phyloP scores from a whole-genome alignment of 2,113 vertebrate species.

The Bujurquina vittata region DNA sequence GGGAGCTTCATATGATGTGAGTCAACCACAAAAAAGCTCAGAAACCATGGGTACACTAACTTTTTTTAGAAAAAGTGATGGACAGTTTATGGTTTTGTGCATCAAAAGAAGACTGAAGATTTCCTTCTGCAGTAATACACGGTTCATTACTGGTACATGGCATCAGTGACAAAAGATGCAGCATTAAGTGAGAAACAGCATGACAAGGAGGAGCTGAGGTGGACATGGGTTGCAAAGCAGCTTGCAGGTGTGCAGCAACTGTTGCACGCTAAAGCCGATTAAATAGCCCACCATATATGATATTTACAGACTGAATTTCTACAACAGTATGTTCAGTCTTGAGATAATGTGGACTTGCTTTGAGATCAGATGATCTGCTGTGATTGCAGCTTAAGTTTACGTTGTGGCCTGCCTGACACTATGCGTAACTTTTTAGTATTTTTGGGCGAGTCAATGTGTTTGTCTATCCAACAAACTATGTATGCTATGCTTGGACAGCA shows the following conservation, averaged over 20 bases:
- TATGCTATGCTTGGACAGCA: neutral
- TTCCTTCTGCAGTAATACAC: neutral
- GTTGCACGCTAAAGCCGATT: neutral
- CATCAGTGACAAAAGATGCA: neutral
- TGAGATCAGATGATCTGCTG: neutral
- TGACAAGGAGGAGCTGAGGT: neutral
- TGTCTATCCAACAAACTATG: neutral
- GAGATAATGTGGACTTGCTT: neutral
- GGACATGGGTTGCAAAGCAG: neutral
- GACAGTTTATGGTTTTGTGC: rapidly evolving
- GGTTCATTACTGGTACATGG: neutral
- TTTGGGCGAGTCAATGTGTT: neutral
- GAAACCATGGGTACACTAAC: neutral
- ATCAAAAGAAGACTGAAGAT: neutral
- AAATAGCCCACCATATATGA: neutral
- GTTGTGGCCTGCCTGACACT: neutral
- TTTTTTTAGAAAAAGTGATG: neutral
- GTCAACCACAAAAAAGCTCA: neutral
- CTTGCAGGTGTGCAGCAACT: neutral
- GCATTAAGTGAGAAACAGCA: neutral
- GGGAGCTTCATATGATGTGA: neutral
- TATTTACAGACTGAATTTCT: neutral
- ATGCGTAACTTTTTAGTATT: neutral
- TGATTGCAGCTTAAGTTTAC: neutral
- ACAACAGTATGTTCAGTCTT: neutral